A percentile compares a stretch with the other conserved stretches of the same genome.
Evolutionary conservation across 2,113 vertebrate species (phyloP).

Genomic region (Vimba vimba): DNA sequence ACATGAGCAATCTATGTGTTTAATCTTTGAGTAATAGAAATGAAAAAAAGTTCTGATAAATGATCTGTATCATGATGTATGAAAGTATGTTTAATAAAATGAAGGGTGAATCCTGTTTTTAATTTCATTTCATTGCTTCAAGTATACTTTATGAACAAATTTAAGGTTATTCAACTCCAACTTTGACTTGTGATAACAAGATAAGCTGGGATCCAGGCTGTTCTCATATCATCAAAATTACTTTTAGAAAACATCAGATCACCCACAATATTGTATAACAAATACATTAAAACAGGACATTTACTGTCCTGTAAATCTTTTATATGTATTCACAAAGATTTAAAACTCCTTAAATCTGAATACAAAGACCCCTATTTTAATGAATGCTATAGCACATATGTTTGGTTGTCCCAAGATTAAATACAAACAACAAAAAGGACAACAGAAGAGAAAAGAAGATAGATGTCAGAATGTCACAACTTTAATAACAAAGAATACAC

Average conservation of each 20-base stretch:
- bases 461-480: not conserved
- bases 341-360: not conserved
- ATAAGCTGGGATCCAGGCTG: not conserved
- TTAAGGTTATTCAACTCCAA: too few relatives aligned
- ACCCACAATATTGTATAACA: not conserved
- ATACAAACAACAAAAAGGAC: not conserved
- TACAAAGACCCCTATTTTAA: too few relatives aligned
- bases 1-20: not conserved
- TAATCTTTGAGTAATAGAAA: not conserved
- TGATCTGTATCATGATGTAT: not conserved
- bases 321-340: not conserved
- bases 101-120: not conserved
- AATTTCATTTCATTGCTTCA: not conserved
- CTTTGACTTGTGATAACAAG: not conserved
- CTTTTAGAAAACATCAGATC: not conserved
- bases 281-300: not conserved
- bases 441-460: not conserved
- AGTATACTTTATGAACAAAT: not conserved
- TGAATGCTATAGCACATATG: not conserved
- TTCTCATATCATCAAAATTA: not conserved
- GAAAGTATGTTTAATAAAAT: constrained; percentile 5
- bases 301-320: too few relatives aligned
- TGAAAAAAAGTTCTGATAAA: not conserved
- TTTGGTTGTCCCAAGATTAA: too few relatives aligned
- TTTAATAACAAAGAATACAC: not conserved